phyloP scores from a whole-genome alignment of 1,140 invertebrate genomes.

The Globodera rostochiensis region DNA sequence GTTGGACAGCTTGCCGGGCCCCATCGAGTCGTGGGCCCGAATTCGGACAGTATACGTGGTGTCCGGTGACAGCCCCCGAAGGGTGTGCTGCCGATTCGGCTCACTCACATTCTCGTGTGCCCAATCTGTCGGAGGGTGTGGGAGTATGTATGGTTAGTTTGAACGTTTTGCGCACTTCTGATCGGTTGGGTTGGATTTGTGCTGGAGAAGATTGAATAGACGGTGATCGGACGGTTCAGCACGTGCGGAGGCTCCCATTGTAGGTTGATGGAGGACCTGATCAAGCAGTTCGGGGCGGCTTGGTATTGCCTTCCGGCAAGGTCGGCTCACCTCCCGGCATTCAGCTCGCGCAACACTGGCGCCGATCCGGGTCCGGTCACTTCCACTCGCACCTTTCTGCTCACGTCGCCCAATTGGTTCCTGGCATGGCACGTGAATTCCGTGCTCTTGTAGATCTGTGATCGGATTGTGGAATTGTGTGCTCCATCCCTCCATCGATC shows the following conservation, averaged over 20 bases:
- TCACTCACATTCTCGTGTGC: slow-evolving; percentile 33
- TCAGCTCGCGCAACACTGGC: slow-evolving; percentile 50
- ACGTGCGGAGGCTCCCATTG: slow-evolving; percentile 62
- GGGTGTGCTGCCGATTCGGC: slow-evolving; percentile 46
- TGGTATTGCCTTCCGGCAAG: too few species aligned
- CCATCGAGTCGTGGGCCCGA: slow-evolving; percentile 60
- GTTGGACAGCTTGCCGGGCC: slow-evolving; percentile 61
- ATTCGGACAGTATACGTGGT: slow-evolving; percentile 61
- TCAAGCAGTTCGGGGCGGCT: not conserved
- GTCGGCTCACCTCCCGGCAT: slow-evolving; percentile 38
- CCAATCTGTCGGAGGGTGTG: slow-evolving; percentile 16
- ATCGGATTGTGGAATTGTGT: too few species aligned
- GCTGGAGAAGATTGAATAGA: slow-evolving; percentile 64
- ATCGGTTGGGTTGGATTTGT: slow-evolving; percentile 59
- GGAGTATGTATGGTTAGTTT: slow-evolving; percentile 41
- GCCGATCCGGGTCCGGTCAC: slow-evolving; percentile 60
- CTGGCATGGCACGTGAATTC: slow-evolving; percentile 61
- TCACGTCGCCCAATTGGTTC: slow-evolving; percentile 51
- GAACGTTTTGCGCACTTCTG: slow-evolving; percentile 53
- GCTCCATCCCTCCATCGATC: slow-evolving; percentile 19
- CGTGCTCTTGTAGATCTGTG: slow-evolving; percentile 57
- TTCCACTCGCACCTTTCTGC: slow-evolving; percentile 50
- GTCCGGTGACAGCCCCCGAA: slow-evolving; percentile 54
- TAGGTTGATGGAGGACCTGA: slow-evolving; percentile 52
- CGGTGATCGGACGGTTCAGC: slow-evolving; percentile 62